These are phyloP conservation scores for Epicauta chinensis DNA, from an alignment of 1,140 invertebrate genomes.

Conservation along the genomic window DNA sequence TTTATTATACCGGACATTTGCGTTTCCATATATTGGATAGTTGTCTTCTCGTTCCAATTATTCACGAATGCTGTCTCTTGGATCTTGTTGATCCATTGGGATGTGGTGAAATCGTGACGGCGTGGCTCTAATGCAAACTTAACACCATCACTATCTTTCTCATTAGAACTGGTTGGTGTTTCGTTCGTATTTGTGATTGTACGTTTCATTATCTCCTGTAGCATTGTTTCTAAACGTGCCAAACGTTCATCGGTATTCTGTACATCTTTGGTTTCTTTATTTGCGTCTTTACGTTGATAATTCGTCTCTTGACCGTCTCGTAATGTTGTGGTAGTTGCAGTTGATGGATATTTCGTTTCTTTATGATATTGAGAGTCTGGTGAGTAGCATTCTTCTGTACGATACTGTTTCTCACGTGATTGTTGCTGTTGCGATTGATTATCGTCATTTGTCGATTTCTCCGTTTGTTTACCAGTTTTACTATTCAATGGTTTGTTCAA, in stretches of 20 bases:
- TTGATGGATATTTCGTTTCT: too few relatives aligned
- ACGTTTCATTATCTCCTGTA: conserved; percentile 25
- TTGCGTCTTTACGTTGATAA: not conserved
- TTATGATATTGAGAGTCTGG: too few relatives aligned
- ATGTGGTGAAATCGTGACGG: conserved; percentile 19
- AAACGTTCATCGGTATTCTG: conserved; percentile 16
- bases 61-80: conserved; percentile 22
- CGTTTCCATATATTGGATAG: conserved; percentile 21
- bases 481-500: too few relatives aligned
- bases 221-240: conserved; percentile 26
- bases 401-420: too few relatives aligned
- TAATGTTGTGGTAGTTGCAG: too few relatives aligned
- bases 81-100: conserved; percentile 30
- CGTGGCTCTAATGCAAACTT: not conserved
- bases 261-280: not conserved
- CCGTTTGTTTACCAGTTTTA: not conserved
- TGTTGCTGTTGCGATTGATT: too few relatives aligned
- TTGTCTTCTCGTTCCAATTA: conserved; percentile 26
- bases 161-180: not conserved
- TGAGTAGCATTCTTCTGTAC: too few relatives aligned
- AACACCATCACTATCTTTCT: not conserved
- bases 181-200: not conserved
- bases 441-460: not conserved
- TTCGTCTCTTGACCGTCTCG: too few relatives aligned
- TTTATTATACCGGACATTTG: conserved; percentile 29